Percentiles rank a stretch among this genome's conserved stretches.
Evolutionary conservation across 1,140 invertebrate genomes (phyloP).

Genomic region (Himalopsyche phryganea): DNA sequence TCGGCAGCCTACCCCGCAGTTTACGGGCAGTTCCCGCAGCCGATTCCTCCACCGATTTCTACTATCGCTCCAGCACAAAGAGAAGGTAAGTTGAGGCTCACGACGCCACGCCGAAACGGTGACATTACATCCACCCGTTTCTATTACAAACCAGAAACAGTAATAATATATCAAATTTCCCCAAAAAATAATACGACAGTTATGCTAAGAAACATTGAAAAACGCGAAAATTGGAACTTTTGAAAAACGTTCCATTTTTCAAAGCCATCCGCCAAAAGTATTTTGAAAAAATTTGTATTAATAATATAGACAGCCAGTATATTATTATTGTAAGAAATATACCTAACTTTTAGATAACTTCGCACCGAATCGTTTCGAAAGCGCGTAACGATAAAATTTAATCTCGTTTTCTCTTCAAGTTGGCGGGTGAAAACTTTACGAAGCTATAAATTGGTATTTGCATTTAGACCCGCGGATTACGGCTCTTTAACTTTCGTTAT

Average conservation of each 20-base stretch:
- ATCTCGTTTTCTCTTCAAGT: constrained; percentile 3
- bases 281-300: no score
- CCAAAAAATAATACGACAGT: no score
- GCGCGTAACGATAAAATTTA: constrained; percentile 10
- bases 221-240: no score
- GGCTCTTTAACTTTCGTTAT: constrained; percentile 1
- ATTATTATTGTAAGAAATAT: no score
- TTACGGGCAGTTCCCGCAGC: constrained; percentile 94
- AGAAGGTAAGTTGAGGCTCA: constrained; percentile 78
- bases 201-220: no score
- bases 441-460: constrained; percentile 9
- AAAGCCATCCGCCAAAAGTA: no score
- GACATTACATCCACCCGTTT: no score
- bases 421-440: neutral
- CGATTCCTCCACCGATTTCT: constrained; percentile 86
- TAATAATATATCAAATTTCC: no score
- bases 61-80: constrained; percentile 86
- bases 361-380: neutral
- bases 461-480: constrained; percentile 1
- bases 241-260: no score
- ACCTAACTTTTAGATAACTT: neutral
- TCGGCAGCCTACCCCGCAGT: constrained; percentile 90
- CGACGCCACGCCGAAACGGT: neutral
- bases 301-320: no score
- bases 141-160: no score